A percentile compares a stretch with the other conserved stretches of the same genome.
Evolutionary conservation across 2,113 vertebrate genomes (phyloP).

Genomic region (Odocoileus hemionus): DNA sequence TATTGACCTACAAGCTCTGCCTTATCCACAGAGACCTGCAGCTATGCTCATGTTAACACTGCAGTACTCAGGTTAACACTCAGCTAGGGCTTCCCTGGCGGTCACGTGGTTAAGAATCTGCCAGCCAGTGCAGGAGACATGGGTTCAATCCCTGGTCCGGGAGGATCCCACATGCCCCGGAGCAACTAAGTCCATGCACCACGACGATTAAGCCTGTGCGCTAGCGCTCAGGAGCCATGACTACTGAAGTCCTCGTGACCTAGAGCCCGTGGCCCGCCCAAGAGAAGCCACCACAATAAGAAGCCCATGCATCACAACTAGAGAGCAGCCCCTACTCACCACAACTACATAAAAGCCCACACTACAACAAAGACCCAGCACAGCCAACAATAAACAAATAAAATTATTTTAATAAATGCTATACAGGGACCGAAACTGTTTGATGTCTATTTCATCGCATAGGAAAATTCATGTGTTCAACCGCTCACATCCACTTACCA

Average conservation of each 20-base stretch:
- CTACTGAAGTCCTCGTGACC: not conserved
- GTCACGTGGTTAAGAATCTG: not conserved
- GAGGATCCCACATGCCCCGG: not conserved
- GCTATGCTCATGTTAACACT: not conserved
- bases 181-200: not conserved
- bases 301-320: accelerated
- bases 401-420: not conserved
- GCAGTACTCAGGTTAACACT: constrained; percentile 55
- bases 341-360: not conserved
- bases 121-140: not conserved
- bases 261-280: not conserved
- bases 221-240: not conserved
- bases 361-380: not conserved
- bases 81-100: not conserved
- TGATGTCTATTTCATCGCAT: constrained; percentile 22
- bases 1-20: constrained; percentile 42
- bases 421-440: constrained; percentile 23
- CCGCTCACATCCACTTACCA: constrained; percentile 46
- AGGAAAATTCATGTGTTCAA: constrained; percentile 33
- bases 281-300: not conserved
- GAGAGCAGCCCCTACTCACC: not conserved
- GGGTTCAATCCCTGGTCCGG: not conserved
- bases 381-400: not conserved
- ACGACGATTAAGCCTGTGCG: not conserved
- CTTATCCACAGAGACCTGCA: constrained; percentile 52